A percentile compares a stretch with the other conserved stretches of the same genome.
Conservation (phyloP, 1,140 invertebrate genomes). For the Nilaparvata lugens region DNA sequence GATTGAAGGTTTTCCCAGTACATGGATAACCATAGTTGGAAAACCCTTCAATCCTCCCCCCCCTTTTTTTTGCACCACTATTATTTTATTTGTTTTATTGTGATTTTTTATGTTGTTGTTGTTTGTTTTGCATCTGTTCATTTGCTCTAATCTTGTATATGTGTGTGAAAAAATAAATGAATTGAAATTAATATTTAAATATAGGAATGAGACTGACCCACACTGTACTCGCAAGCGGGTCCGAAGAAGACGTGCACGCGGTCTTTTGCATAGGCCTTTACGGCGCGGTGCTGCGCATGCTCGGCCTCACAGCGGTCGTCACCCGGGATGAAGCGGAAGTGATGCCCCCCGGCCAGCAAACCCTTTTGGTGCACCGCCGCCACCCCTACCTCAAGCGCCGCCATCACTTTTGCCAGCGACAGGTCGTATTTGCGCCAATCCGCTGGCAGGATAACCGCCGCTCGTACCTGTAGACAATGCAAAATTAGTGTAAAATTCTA, state of each 20-base stretch:
- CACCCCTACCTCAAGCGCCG: conserved; percentile 47
- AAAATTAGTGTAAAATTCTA: too few species aligned
- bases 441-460: conserved; percentile 44
- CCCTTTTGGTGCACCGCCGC: conserved; percentile 38
- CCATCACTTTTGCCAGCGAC: conserved; percentile 40
- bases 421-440: conserved; percentile 39
- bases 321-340: conserved; percentile 44
- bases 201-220: too few species aligned
- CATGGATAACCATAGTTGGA: too few species aligned
- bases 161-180: too few species aligned
- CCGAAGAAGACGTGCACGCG: conserved; percentile 60
- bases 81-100: too few species aligned
- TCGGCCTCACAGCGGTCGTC: conserved; percentile 61
- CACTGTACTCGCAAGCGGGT: conserved; percentile 61
- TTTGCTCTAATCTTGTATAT: too few species aligned
- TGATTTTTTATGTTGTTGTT: too few species aligned
- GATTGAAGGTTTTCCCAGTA: too few species aligned
- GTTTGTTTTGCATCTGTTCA: too few species aligned
- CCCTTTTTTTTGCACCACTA: too few species aligned
- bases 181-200: too few species aligned
- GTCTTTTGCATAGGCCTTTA: conserved; percentile 52
- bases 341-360: conserved; percentile 43
- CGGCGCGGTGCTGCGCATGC: conserved; percentile 52
- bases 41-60: too few species aligned
- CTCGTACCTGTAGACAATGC: conserved; percentile 37